A percentile compares a stretch with the other conserved stretches of the same genome.
Conservation (phyloP, 2,797 vertebrate genomes). For the Lagodon rhomboides region DNA sequence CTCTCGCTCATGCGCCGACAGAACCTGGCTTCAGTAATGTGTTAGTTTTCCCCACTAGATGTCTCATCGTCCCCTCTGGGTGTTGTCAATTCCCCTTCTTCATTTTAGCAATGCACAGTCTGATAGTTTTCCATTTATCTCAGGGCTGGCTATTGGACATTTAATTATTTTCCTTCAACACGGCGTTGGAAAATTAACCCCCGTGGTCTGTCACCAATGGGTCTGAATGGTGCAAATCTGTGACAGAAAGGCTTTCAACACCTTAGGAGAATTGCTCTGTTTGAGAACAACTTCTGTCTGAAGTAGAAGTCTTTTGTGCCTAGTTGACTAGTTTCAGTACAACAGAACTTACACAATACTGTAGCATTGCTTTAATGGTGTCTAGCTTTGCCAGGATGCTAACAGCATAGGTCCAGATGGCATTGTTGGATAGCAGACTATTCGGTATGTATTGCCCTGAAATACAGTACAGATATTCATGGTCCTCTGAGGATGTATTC, state of each 20-base stretch:
- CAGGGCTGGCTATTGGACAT: slow-evolving; percentile 12
- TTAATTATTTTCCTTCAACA: slow-evolving; percentile 30
- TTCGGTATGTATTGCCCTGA: background rate
- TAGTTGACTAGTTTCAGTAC: background rate
- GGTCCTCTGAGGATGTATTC: background rate
- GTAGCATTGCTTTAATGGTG: background rate
- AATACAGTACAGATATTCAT: background rate
- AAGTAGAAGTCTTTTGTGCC: background rate
- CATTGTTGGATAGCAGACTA: background rate
- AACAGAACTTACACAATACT: background rate
- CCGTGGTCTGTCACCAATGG: slow-evolving; percentile 7
- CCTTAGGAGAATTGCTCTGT: background rate
- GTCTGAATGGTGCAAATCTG: background rate
- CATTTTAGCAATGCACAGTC: slow-evolving; percentile 50
- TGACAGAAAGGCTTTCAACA: background rate
- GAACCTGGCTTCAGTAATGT: slow-evolving; percentile 22
- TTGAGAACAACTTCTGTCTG: background rate
- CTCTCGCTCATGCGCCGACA: slow-evolving; percentile 27
- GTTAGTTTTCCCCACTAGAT: slow-evolving; percentile 34
- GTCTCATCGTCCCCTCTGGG: slow-evolving; percentile 47
- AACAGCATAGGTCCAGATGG: background rate
- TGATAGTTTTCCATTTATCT: slow-evolving; percentile 57
- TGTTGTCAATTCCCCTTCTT: slow-evolving; percentile 53
- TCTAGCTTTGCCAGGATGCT: background rate
- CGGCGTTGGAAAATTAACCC: slow-evolving; percentile 17